These are phyloP conservation scores for Drosophila barbarae DNA, from an alignment of 2,888 invertebrate genomes.

Conservation along the genomic window DNA sequence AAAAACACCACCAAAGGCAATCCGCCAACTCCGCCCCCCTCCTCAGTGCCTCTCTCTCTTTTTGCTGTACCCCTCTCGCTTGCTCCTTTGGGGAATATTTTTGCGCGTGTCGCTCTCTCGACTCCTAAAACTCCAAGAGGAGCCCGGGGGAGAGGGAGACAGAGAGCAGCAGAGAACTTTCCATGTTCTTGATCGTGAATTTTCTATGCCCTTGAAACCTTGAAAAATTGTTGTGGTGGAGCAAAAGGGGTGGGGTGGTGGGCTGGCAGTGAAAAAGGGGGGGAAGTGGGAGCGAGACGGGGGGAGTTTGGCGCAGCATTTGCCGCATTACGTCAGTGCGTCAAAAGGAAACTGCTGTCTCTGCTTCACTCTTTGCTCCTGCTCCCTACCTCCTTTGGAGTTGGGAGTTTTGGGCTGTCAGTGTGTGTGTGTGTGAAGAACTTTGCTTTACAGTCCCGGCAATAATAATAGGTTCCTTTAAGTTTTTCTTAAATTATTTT, in stretches of 20 bases:
- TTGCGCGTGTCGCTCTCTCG: slow-evolving; percentile 71
- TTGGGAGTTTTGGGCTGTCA: slow-evolving; percentile 1
- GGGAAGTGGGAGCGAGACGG: neutral
- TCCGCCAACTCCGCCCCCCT: slow-evolving; percentile 58
- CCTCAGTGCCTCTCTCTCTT: neutral
- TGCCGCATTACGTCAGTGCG: slow-evolving; percentile 74
- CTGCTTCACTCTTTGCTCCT: slow-evolving; percentile 7
- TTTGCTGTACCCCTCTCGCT: slow-evolving; percentile 7
- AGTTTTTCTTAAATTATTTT: too few species aligned
- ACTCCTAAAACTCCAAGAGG: slow-evolving; percentile 29
- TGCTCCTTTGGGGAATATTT: slow-evolving; percentile 31
- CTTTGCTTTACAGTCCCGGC: slow-evolving; percentile 6
- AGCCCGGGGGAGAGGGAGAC: slow-evolving; percentile 14
- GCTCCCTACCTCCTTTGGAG: slow-evolving; percentile 16
- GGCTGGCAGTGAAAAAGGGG: slow-evolving; percentile 13
- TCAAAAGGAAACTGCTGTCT: slow-evolving; percentile 65
- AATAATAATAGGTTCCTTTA: neutral
- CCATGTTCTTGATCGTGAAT: slow-evolving; percentile 79
- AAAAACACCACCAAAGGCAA: slow-evolving; percentile 54
- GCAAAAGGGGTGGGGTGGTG: slow-evolving; percentile 9
- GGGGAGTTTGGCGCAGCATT: slow-evolving; percentile 57
- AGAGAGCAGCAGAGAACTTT: slow-evolving; percentile 62
- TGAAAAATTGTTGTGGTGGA: slow-evolving; percentile 56
- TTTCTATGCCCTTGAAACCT: slow-evolving; percentile 79
- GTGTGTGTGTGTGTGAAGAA: slow-evolving; percentile 19